Evolutionary conservation across 92 coral and sea anemone species (phyloP), one percentile per base, ranked within the genome.

Genomic region (Epizoanthus rinbou): DNA sequence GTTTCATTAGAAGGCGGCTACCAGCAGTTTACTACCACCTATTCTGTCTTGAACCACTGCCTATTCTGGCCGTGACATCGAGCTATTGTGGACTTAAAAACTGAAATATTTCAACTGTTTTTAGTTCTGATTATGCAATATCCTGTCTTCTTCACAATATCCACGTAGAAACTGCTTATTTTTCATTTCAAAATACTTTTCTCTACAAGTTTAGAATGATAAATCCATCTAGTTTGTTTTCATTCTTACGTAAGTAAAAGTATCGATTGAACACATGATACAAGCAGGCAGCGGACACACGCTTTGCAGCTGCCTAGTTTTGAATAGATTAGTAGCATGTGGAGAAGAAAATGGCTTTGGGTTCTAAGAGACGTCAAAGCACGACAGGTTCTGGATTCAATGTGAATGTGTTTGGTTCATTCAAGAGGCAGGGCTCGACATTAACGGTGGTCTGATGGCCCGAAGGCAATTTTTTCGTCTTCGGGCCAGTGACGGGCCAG

Each of bases 1-100:
- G 81, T 76, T 76, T 76, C 83, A 78, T 78, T 78, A 78, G 57
- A 59, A 78, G 71, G 83, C 83, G 69, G 83, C 70, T 78, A 78
- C 83, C 69, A 72, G 83, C 53, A 72, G 41, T 78, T 78, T 78
- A 60, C 83, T 41, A 65, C 81, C 81, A 65, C 64, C 81, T 75
- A 75, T 75, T 75, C 72, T 66, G 72, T 14, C 82, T 25, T 60
- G 60, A 41, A 75, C 80, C 67, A 65, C 81, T 65, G 81, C 64
- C 81, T 75, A 75, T 75, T 75, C 72, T 66, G 72, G 45, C 72
- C 72, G 22, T 69, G 54, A 69, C 75, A 35, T 69, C 56, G 33
- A 71, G 75, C 58, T 71, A 71, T 71, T 71, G 75, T 71, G 53
- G 75, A 41, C 75, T 69, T 41, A 69, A 69, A 69, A 69, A 69